Conservation (phyloP, 2,797 vertebrate genomes). For the Streptopelia turtur region DNA sequence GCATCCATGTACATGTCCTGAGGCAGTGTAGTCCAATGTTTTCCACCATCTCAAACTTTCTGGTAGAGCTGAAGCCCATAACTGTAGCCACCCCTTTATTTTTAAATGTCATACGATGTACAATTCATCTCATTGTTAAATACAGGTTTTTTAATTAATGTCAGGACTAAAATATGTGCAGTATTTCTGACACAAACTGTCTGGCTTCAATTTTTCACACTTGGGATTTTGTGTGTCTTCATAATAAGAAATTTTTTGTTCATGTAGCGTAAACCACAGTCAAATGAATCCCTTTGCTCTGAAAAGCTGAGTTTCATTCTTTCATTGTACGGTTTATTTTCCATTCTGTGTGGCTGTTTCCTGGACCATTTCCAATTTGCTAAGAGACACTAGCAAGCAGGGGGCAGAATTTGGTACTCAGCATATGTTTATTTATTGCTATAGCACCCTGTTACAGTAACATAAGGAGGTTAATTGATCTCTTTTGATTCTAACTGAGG, state of each 20-base stretch:
- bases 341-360: not conserved
- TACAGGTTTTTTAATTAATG: not conserved
- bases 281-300: not conserved
- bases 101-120: not conserved
- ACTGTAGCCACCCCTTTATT: not conserved
- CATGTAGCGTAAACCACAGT: accelerated
- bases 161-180: not conserved
- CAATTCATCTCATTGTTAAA: not conserved
- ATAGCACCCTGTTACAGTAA: not conserved
- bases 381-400: not conserved
- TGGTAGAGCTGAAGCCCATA: not conserved
- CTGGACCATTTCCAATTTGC: not conserved
- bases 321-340: not conserved
- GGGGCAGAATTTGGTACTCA: not conserved
- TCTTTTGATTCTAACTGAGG: not conserved
- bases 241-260: not conserved
- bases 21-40: not conserved
- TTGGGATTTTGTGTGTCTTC: not conserved
- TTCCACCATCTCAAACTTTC: not conserved
- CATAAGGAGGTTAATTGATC: not conserved
- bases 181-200: not conserved
- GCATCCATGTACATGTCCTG: accelerated
- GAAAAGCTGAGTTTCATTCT: not conserved
- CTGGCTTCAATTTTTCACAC: not conserved
- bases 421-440: not conserved